Conservation (phyloP, 1,140 invertebrate species). For the Penaeus vannamei region DNA sequence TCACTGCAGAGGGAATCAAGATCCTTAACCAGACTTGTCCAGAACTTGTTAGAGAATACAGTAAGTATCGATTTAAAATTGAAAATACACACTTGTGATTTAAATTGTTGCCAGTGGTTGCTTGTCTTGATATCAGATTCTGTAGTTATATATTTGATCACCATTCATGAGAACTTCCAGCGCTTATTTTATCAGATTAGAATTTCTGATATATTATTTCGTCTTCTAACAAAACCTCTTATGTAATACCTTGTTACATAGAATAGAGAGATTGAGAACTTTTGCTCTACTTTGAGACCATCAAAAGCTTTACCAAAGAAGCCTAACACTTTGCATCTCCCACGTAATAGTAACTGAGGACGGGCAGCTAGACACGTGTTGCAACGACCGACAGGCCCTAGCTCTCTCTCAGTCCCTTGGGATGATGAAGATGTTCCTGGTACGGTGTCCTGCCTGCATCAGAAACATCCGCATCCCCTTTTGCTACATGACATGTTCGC, state of each 20-base stretch:
- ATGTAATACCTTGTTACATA: no score
- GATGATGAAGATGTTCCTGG: constrained; percentile 80
- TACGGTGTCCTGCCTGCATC: constrained; percentile 88
- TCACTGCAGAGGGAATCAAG: constrained; percentile 71
- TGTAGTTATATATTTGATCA: not conserved
- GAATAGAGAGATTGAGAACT: no score
- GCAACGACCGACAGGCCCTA: constrained; percentile 70
- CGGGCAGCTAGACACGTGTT: constrained; percentile 69
- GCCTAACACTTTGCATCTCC: not conserved
- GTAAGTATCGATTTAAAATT: constrained; percentile 42
- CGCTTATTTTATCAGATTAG: no score
- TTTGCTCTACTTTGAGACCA: not conserved
- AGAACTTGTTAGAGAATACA: constrained; percentile 60
- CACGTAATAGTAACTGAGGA: constrained; percentile 28
- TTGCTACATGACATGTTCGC: constrained; percentile 87
- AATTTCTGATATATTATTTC: no score
- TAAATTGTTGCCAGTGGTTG: not conserved
- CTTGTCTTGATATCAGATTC: not conserved
- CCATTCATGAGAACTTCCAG: no score
- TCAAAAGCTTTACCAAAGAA: not conserved
- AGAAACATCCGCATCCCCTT: constrained; percentile 86
- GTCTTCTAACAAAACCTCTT: no score
- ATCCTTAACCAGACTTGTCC: constrained; percentile 56
- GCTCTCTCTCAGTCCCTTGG: constrained; percentile 70
- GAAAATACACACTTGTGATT: not conserved